Base-by-base conservation (phyloP, 2,888 invertebrate genomes). In the Hoplodrina blanda region DNA sequence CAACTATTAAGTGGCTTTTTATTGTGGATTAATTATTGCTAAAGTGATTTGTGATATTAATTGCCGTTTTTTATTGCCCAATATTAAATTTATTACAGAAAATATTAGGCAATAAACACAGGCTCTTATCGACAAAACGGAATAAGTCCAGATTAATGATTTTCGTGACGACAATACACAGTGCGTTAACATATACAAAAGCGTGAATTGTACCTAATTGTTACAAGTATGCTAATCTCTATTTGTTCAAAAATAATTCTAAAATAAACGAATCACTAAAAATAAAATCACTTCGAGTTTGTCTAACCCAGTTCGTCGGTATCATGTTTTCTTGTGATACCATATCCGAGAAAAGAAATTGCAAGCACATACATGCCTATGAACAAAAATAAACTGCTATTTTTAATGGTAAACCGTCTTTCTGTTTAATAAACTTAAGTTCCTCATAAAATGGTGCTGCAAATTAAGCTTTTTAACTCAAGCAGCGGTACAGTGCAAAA, bases 341-440 rank as follows among this genome's bases (percentile, higher is more conserved):
- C 89, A 80, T 92, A 90, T 86, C 93, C 94, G 76, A 95, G 85
- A 88, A 93, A 91, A 55, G 93, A 91, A 82, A 94, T 89, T 37
- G 93, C 94, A 88, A 95, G 90, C 81, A 91, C 89, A 91, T 91
- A 94, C 71, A 94, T 90, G 89, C 94, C 95, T 95, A 94, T 77
- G 89, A 91, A 89, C 82, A 88, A 87, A 88, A 80, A 73, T 52
- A 73, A 49, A 49, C 33, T 60, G 41, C 25, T n/a, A 61, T 8
- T 56, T 60, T 60, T 30, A 74, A 50, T 50, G 20, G 7, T 49
- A 41, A 46, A 19, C 17, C 30, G 5, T 15, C 2, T 4, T 54
- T 49, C 41, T 11, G 1, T n/a, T 33, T 30, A 11, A 49, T 19
- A 15, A 44, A 44, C 44, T 44, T 13, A 19, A 0, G 8, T 13